Conservation (phyloP, 2,888 invertebrate genomes). For the Aplocera efformata region DNA sequence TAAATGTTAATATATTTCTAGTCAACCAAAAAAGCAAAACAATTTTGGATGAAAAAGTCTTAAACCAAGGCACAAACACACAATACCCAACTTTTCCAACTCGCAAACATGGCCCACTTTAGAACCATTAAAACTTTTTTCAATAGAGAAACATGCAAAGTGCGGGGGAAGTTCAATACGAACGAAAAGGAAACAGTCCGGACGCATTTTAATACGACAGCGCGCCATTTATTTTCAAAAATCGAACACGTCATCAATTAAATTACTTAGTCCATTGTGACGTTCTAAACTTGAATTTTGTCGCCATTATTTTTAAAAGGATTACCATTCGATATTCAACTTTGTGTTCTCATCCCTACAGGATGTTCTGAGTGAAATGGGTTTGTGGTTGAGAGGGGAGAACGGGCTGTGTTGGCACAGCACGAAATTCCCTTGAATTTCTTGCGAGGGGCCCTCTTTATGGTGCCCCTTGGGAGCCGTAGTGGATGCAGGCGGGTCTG, state of each 20-base stretch:
- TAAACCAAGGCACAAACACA: not conserved
- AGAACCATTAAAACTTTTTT: slow-evolving; percentile 21
- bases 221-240: slow-evolving; percentile 64
- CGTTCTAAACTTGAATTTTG: slow-evolving; percentile 33
- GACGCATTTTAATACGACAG: slow-evolving; percentile 42
- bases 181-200: slow-evolving; percentile 22
- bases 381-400: slow-evolving; percentile 25
- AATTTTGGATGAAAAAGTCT: not conserved
- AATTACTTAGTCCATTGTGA: slow-evolving; percentile 71
- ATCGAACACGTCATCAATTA: slow-evolving; percentile 78
- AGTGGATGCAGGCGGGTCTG: slow-evolving; percentile 52
- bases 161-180: too few species aligned
- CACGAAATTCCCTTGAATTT: slow-evolving; percentile 51
- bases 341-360: slow-evolving; percentile 15
- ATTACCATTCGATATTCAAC: slow-evolving; percentile 8
- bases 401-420: slow-evolving; percentile 42
- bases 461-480: slow-evolving; percentile 50
- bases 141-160: not conserved
- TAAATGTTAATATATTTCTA: too few species aligned
- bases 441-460: slow-evolving; percentile 47
- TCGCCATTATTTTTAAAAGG: slow-evolving; percentile 6
- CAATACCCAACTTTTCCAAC: not conserved
- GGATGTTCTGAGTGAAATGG: slow-evolving; percentile 6
- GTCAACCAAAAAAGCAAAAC: too few species aligned
- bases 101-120: slow-evolving; percentile 12